Percentiles rank a stretch among this genome's conserved stretches.
Conservation (phyloP, 2,113 vertebrate genomes). For the Indri indri region DNA sequence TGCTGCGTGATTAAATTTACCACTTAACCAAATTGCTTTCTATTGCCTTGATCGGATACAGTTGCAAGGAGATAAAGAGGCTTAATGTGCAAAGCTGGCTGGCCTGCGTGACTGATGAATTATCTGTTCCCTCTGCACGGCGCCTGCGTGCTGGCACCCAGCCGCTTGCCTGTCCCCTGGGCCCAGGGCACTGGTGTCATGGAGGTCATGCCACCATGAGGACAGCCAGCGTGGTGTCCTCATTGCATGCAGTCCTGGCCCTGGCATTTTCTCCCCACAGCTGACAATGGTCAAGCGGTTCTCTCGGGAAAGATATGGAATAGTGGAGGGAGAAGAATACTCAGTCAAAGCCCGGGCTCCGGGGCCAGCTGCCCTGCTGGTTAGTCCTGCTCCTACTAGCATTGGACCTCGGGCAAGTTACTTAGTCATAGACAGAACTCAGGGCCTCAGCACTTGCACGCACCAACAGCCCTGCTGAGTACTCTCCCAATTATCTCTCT, state of each 20-base stretch:
- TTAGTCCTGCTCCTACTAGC: not conserved
- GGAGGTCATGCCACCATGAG: not conserved
- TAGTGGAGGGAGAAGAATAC: not conserved
- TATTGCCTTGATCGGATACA: not conserved
- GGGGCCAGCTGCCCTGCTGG: not conserved
- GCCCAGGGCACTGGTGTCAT: not conserved
- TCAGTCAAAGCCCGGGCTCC: not conserved
- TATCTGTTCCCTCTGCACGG: not conserved
- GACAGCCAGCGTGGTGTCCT: not conserved
- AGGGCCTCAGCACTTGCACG: not conserved
- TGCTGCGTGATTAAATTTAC: not conserved
- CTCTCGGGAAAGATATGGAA: not conserved
- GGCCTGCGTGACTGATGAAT: not conserved
- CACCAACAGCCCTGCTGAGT: not conserved
- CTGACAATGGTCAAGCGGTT: not conserved
- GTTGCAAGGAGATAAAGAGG: slow-evolving; percentile 19
- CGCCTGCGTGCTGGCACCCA: not conserved
- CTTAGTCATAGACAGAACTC: too few species aligned
- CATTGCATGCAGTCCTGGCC: not conserved
- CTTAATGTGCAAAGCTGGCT: not conserved
- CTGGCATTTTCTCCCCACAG: not conserved
- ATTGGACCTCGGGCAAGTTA: not conserved
- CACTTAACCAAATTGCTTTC: slow-evolving; percentile 65
- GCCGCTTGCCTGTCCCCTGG: not conserved
- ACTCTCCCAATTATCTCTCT: too few species aligned